A percentile compares a stretch with the other conserved stretches of the same genome.
Evolutionary conservation across 2,797 vertebrate genomes (phyloP).

Genomic region (Periparus ater): DNA sequence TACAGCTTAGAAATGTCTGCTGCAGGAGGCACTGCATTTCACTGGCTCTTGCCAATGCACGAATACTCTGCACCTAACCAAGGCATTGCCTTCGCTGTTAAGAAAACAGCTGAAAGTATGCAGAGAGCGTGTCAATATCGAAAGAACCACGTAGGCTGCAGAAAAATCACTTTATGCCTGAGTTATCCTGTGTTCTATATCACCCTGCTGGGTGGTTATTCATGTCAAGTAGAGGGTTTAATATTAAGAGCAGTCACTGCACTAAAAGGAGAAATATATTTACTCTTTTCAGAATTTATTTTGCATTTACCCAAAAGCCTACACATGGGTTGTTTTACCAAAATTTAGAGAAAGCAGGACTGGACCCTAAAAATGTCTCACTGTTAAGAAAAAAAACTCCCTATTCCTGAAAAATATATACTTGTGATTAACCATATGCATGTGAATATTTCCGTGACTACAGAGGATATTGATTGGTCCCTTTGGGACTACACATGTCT

Average conservation of each 20-base stretch:
- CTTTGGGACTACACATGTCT: neutral
- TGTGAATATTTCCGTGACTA: neutral
- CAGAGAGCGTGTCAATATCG: neutral
- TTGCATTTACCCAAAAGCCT: neutral
- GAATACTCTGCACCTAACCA: neutral
- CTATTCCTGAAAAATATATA: neutral
- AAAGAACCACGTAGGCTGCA: neutral
- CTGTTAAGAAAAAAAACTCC: neutral
- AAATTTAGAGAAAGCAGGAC: neutral
- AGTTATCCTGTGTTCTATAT: neutral
- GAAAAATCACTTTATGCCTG: constrained; percentile 27
- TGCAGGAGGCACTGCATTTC: neutral
- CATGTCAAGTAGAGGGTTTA: neutral
- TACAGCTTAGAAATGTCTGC: neutral
- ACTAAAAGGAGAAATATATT: constrained; percentile 14
- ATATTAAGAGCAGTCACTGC: neutral
- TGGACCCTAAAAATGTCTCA: neutral
- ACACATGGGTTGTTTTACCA: neutral
- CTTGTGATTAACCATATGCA: neutral
- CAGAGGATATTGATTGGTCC: constrained; percentile 21
- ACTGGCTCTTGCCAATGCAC: neutral
- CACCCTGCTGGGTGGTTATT: constrained; percentile 28
- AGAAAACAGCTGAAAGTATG: neutral
- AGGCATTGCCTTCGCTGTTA: neutral
- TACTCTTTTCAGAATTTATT: neutral